Evolutionary conservation across 2,797 vertebrate genomes (phyloP).

Genomic region (Halcyon leucocephala): DNA sequence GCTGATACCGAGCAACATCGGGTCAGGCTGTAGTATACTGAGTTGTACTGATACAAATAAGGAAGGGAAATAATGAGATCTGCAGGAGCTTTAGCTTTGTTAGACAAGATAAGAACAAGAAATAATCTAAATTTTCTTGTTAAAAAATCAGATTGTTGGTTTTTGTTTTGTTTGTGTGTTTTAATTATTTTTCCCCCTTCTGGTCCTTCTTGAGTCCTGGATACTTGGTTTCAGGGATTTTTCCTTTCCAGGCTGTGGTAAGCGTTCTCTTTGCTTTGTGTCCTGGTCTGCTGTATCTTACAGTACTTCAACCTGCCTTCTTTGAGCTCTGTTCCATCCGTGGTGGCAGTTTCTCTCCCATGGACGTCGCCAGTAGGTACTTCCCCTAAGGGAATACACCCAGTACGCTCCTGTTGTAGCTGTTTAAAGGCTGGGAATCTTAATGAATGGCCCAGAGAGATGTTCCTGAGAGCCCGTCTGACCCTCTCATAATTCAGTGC

Average conservation of each 20-base stretch:
- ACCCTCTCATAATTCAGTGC: neutral
- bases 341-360: neutral
- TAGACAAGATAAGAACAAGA: neutral
- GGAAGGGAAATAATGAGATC: neutral
- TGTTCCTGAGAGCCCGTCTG: neutral
- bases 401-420: neutral
- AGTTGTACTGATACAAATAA: neutral
- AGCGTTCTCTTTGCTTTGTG: neutral
- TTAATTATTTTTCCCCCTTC: neutral
- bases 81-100: neutral
- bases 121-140: neutral
- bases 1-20: neutral
- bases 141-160: neutral
- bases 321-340: neutral
- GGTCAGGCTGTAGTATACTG: neutral
- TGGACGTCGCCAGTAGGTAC: neutral
- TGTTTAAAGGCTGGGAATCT: neutral
- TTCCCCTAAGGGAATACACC: neutral
- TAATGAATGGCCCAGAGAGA: neutral
- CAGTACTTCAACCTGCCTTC: neutral
- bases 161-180: neutral
- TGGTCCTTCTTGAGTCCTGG: neutral
- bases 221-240: neutral
- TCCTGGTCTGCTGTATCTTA: neutral
- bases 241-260: neutral